Conservation (phyloP, 2,113 vertebrate genomes). For the Rhegmatorhina hoffmannsi region DNA sequence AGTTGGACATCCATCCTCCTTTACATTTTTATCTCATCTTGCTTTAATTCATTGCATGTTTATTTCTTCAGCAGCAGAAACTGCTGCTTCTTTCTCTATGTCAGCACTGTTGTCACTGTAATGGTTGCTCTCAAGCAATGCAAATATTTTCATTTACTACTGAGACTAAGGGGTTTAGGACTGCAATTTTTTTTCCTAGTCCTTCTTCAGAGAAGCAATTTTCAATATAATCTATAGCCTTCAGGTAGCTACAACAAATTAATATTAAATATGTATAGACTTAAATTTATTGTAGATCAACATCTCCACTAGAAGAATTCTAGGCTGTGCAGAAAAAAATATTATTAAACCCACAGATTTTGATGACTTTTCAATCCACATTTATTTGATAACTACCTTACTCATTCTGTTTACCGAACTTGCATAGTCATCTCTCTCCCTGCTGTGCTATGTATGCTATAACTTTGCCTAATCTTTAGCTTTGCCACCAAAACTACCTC, state of each 20-base stretch:
- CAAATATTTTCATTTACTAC: not conserved
- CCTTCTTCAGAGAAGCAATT: not conserved
- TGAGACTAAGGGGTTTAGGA: not conserved
- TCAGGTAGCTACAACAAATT: not conserved
- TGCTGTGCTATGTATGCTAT: not conserved
- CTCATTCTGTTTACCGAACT: not conserved
- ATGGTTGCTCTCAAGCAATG: not conserved
- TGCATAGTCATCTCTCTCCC: not conserved
- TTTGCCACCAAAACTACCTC: not conserved
- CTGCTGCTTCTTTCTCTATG: not conserved
- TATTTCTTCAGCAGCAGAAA: not conserved
- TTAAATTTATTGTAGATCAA: not conserved
- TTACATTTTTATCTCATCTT: not conserved
- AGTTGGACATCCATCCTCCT: not conserved
- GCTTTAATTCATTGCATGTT: not conserved
- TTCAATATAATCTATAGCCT: not conserved
- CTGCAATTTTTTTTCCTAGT: not conserved
- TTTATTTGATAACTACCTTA: not conserved
- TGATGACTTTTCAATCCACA: not conserved
- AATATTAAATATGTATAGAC: not conserved
- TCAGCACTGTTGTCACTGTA: not conserved
- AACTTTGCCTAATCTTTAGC: not conserved
- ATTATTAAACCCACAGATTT: not conserved
- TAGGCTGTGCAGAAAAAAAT: not conserved
- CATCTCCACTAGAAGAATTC: not conserved